Evolutionary conservation across 2,888 invertebrate species (phyloP).

Genomic region (Polylopha cassiicola): DNA sequence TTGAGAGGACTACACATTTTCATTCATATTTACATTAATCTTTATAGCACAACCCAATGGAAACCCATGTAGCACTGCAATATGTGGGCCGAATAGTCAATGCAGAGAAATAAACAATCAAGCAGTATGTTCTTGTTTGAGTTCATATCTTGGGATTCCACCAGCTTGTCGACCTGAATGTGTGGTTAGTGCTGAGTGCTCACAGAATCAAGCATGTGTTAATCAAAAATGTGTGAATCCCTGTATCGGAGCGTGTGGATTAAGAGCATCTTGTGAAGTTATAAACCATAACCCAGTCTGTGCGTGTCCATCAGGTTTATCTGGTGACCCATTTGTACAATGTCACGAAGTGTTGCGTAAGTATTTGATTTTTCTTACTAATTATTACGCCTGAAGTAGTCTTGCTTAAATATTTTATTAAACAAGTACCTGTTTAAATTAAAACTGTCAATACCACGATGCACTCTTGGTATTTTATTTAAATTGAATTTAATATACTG

Average conservation of each 20-base stretch:
- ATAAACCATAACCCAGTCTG: constrained; percentile 87
- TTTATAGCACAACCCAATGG: constrained; percentile 42
- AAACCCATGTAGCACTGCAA: constrained; percentile 82
- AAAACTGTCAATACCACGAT: no score
- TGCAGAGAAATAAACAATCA: constrained; percentile 80
- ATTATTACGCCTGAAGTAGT: no score
- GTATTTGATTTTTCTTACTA: constrained; percentile 25
- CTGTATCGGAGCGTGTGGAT: constrained; percentile 83
- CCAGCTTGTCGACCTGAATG: constrained; percentile 87
- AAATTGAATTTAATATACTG: no score
- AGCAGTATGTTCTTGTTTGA: constrained; percentile 84
- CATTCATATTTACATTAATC: constrained; percentile 16
- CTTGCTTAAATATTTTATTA: no score
- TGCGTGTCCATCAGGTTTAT: constrained; percentile 80
- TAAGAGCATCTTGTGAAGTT: constrained; percentile 79
- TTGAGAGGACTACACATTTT: no score
- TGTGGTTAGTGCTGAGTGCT: constrained; percentile 83
- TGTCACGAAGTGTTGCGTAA: constrained; percentile 63
- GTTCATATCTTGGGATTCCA: constrained; percentile 83
- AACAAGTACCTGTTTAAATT: no score
- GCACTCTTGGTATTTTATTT: no score
- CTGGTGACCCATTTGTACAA: constrained; percentile 81
- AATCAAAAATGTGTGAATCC: constrained; percentile 85
- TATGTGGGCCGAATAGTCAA: constrained; percentile 85
- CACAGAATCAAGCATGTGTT: constrained; percentile 82